These are phyloP conservation scores for Lytechinus variegatus DNA, from an alignment of 35 echinoderm and acorn worm species.

Conservation along the genomic window DNA sequence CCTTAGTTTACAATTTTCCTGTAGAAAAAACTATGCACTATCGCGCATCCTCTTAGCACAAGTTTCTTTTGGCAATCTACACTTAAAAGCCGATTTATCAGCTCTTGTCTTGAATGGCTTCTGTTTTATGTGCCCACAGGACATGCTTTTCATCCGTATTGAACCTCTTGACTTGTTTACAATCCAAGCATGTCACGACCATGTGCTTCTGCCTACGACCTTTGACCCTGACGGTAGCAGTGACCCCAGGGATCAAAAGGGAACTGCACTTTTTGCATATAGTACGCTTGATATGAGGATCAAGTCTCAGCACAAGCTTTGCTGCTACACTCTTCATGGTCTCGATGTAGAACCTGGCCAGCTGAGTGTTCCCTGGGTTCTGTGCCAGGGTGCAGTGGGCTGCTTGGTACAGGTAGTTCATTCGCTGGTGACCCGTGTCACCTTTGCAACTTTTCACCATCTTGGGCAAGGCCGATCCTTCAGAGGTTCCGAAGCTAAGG, in stretches of 20 bases:
- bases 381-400: constrained; percentile 68
- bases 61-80: neutral
- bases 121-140: constrained; percentile 83
- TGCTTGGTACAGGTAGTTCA: constrained; percentile 61
- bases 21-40: too few relatives aligned
- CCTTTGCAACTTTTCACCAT: neutral
- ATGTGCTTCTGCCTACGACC: constrained; percentile 87
- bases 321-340: constrained; percentile 75
- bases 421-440: constrained; percentile 21
- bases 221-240: constrained; percentile 78
- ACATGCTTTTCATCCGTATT: constrained; percentile 59
- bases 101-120: constrained; percentile 31
- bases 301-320: constrained; percentile 69
- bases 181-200: constrained; percentile 78
- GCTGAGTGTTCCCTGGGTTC: constrained; percentile 77
- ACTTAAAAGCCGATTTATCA: neutral
- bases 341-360: constrained; percentile 81
- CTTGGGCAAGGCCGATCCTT: neutral
- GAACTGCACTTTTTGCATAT: constrained; percentile 89
- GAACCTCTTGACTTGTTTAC: constrained; percentile 84
- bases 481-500: neutral
- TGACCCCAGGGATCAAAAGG: constrained; percentile 86
- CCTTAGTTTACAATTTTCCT: too few relatives aligned
- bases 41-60: too few relatives aligned
- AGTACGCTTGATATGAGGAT: constrained; percentile 91